Evolutionary conservation across 2,797 vertebrate species (phyloP).

Genomic region (Sebastes nivosus): DNA sequence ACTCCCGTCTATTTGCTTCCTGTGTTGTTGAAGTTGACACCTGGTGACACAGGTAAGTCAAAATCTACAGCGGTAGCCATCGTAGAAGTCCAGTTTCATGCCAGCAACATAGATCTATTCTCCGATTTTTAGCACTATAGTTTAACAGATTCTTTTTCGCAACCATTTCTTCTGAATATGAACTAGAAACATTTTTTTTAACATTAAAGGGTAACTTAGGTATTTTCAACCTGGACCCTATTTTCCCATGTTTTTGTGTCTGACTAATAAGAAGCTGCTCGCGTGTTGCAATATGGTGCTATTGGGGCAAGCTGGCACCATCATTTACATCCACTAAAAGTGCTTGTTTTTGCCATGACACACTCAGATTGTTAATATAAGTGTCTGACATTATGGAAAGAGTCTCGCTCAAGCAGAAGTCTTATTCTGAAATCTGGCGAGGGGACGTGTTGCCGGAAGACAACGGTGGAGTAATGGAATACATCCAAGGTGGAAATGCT

Average conservation of each 20-base stretch:
- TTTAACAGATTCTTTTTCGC: background rate
- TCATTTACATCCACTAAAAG: too few relatives aligned
- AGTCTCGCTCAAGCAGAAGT: too few relatives aligned
- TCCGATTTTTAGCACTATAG: background rate
- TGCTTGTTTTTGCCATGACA: too few relatives aligned
- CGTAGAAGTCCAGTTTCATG: slow-evolving; percentile 33
- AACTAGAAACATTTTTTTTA: background rate
- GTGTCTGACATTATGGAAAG: too few relatives aligned
- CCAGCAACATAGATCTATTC: background rate
- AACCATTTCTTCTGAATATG: background rate
- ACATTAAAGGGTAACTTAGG: background rate
- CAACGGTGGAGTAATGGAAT: too few relatives aligned
- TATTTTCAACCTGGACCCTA: too few relatives aligned
- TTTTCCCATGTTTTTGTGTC: background rate
- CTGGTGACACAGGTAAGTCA: slow-evolving; percentile 12
- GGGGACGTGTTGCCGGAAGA: too few relatives aligned
- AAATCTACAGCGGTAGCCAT: slow-evolving; percentile 35
- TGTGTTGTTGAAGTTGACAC: slow-evolving; percentile 10
- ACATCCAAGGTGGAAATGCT: too few relatives aligned
- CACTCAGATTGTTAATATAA: too few relatives aligned
- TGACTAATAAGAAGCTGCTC: background rate
- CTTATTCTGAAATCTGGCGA: too few relatives aligned
- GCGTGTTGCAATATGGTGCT: too few relatives aligned
- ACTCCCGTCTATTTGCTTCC: background rate
- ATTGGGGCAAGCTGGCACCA: too few relatives aligned